Conservation (phyloP, 1,140 invertebrate genomes). For the Procambarus virginalis region DNA sequence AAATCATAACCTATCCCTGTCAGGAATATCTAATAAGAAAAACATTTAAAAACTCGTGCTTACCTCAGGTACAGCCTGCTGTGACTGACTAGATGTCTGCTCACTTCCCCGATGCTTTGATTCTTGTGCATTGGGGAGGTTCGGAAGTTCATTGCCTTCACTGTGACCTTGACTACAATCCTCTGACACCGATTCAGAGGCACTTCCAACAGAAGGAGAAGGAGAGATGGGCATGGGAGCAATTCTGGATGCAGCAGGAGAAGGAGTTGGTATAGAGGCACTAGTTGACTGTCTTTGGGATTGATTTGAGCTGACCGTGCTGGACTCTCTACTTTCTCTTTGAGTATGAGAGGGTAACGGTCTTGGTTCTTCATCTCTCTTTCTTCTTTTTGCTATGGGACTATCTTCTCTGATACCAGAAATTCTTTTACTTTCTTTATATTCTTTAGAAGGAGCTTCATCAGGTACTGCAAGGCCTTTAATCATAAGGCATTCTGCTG, state of each 20-base stretch:
- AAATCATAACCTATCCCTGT: no score
- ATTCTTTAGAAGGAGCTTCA: conserved; percentile 49
- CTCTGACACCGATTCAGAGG: conserved; percentile 58
- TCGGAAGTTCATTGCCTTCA: conserved; percentile 33
- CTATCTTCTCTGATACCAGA: conserved; percentile 46
- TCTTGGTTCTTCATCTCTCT: conserved; percentile 51
- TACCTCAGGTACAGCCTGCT: conserved; percentile 61
- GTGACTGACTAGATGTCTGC: conserved; percentile 52
- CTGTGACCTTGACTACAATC: conserved; percentile 53
- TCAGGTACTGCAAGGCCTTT: conserved; percentile 62
- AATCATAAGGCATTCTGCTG: conserved; percentile 59
- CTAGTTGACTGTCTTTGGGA: conserved; percentile 60
- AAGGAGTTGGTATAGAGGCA: conserved; percentile 49
- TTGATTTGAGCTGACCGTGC: conserved; percentile 9
- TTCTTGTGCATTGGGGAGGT: conserved; percentile 52
- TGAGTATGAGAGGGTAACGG: background rate
- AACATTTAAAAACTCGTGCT: background rate
- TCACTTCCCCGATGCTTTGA: conserved; percentile 19
- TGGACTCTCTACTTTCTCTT: background rate
- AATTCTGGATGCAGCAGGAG: conserved; percentile 28
- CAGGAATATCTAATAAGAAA: no score
- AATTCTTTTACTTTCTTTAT: conserved; percentile 57
- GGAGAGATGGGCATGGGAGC: conserved; percentile 44
- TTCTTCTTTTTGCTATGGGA: conserved; percentile 53
- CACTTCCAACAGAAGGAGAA: conserved; percentile 50